phyloP scores from a whole-genome alignment of 2,113 vertebrate genomes.

The Nothocercus nigrocapillus region DNA sequence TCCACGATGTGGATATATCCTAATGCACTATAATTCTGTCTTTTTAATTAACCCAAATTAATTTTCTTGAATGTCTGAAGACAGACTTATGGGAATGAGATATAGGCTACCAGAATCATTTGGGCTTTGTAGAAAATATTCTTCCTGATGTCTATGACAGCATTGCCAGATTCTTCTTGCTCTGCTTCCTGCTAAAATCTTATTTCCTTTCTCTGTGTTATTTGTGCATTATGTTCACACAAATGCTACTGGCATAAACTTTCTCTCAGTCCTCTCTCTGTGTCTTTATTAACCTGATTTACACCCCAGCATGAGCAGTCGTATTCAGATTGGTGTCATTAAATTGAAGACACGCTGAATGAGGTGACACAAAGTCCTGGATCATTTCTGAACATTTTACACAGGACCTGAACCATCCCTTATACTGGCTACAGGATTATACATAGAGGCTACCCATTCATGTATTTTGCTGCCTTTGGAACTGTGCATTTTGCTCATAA shows the following conservation, averaged over 20 bases:
- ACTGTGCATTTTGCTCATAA: neutral
- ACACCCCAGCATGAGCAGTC: neutral
- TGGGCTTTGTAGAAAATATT: conserved; percentile 45
- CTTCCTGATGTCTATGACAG: neutral
- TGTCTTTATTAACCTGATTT: neutral
- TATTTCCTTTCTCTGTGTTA: neutral
- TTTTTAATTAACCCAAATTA: conserved; percentile 64
- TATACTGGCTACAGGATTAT: neutral
- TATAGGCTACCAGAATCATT: conserved; percentile 43
- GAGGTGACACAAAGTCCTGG: neutral
- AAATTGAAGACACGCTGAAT: neutral
- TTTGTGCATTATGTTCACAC: neutral
- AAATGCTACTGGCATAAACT: neutral
- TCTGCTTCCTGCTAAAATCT: neutral
- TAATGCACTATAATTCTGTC: conserved; percentile 51
- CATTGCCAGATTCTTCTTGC: neutral
- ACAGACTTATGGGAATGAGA: conserved; percentile 58
- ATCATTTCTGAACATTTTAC: neutral
- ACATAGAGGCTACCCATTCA: neutral
- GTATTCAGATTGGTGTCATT: neutral
- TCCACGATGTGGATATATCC: conserved; percentile 24
- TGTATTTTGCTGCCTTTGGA: neutral
- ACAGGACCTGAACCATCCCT: neutral
- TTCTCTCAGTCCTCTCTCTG: neutral
- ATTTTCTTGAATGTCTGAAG: conserved; percentile 51